Conservation (phyloP, 2,888 invertebrate species). For the Fabriciana adippe region DNA sequence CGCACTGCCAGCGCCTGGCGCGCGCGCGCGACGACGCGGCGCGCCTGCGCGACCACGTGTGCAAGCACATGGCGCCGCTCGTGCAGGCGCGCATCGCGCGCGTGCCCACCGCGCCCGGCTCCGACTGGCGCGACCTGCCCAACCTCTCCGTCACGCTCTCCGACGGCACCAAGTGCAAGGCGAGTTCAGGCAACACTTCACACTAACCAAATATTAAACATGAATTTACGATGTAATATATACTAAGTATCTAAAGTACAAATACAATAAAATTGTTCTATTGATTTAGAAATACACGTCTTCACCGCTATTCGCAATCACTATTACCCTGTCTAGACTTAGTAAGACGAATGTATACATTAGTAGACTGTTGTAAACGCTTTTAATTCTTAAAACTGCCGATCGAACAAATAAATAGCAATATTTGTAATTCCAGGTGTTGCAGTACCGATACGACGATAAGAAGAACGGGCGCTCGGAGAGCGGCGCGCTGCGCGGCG, state of each 20-base stretch:
- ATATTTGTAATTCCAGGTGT: constrained; percentile 54
- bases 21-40: constrained; percentile 82
- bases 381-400: too few relatives aligned
- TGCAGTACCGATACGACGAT: constrained; percentile 75
- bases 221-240: too few relatives aligned
- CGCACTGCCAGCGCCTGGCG: constrained; percentile 89
- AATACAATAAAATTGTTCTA: too few relatives aligned
- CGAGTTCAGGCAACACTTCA: constrained; percentile 40
- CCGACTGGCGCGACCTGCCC: constrained; percentile 94
- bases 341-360: too few relatives aligned
- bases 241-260: too few relatives aligned
- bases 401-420: background rate
- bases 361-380: too few relatives aligned
- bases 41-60: constrained; percentile 88
- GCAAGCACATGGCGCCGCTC: constrained; percentile 91
- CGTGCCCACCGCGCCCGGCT: constrained; percentile 88
- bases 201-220: too few relatives aligned
- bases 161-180: constrained; percentile 86
- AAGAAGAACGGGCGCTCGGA: constrained; percentile 73
- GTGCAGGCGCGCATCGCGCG: constrained; percentile 89
- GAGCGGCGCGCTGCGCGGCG: constrained; percentile 84
- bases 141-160: constrained; percentile 87
- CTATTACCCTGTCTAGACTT: too few relatives aligned
- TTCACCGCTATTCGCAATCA: too few relatives aligned
- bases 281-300: too few relatives aligned